Evolutionary conservation across 2,888 invertebrate species (phyloP), one percentile per base, ranked within the genome.

Genomic region (Campoplex nolae): DNA sequence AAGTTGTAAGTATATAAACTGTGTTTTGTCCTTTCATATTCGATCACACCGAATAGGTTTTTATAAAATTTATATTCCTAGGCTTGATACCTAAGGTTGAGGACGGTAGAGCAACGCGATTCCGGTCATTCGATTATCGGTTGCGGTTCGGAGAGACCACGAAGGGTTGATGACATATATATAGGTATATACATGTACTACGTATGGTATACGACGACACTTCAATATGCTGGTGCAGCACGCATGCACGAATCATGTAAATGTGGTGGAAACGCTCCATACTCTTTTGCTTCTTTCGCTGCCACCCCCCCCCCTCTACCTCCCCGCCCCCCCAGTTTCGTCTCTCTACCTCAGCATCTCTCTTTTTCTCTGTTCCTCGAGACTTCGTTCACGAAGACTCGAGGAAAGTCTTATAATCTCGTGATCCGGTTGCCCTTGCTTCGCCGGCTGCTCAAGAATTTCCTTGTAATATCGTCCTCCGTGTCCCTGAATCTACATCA

Each of bases 371-470:
- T 73, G 70, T 70, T 42, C 56, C 67, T 68, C 68, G 18, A 76
- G 77, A 76, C 76, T 48, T 23, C 84, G 80, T 77, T 80, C 77
- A 35, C 71, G 58, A 84, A 80, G 58, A 67, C 45, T 51, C 77
- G 32, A 76, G 58, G 58, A 32, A 80, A 80, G 73, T 78, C 85
- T 83, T 83, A 78, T 86, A 87, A 87, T 87, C 62, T 87, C 77
- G 84, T 81, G 84, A 84, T 87, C 86, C 78, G 81, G 81, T 84
- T 87, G 86, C 84, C 84, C 84, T 87, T 87, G 86, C 77, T 67
- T 73, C 77, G 77, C 84, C 48, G 73, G 62, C 80, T 84, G 68
- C 65, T 51, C n/a, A 65, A 67, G 58, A 73, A 70, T 81, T 68
- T 87, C 62, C 78, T 84, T 77, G 81, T 65, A 32, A 32, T 77